Evolutionary conservation across 2,888 invertebrate species (phyloP).

Genomic region (Pyralis farinalis): DNA sequence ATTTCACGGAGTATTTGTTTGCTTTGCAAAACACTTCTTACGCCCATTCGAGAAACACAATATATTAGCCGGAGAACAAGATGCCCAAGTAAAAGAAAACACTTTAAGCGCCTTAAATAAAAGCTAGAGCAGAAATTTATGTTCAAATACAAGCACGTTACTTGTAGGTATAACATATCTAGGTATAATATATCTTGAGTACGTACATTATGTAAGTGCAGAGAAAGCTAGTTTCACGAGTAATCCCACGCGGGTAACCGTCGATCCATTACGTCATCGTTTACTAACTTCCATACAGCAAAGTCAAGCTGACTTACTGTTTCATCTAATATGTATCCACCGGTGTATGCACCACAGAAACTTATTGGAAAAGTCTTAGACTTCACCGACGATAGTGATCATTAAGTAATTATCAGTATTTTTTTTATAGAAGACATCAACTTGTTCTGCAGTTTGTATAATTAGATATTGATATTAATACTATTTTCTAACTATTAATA

Average conservation of each 20-base stretch:
- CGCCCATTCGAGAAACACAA: constrained; percentile 35
- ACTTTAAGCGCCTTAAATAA: background rate
- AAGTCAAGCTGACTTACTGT: constrained; percentile 5
- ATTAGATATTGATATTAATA: too few species aligned
- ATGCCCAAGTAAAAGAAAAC: constrained; percentile 25
- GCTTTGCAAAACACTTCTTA: constrained; percentile 53
- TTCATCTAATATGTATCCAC: too few species aligned
- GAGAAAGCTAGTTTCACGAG: constrained; percentile 1
- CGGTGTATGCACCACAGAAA: too few species aligned
- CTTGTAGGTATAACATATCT: background rate
- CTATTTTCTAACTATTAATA: too few species aligned
- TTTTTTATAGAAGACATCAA: too few species aligned
- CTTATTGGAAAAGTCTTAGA: too few species aligned
- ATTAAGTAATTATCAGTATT: too few species aligned
- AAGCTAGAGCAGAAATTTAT: background rate
- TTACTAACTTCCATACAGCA: constrained; percentile 5
- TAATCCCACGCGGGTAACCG: constrained; percentile 11
- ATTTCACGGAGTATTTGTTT: constrained; percentile 70
- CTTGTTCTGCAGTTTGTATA: too few species aligned
- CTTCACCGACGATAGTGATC: too few species aligned
- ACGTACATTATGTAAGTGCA: constrained; percentile 4
- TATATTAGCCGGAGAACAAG: constrained; percentile 31
- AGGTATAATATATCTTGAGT: background rate
- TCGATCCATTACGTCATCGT: constrained; percentile 11
- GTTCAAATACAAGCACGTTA: background rate